Conservation (phyloP, 2,113 vertebrate species). For the Neomonachus schauinslandi region DNA sequence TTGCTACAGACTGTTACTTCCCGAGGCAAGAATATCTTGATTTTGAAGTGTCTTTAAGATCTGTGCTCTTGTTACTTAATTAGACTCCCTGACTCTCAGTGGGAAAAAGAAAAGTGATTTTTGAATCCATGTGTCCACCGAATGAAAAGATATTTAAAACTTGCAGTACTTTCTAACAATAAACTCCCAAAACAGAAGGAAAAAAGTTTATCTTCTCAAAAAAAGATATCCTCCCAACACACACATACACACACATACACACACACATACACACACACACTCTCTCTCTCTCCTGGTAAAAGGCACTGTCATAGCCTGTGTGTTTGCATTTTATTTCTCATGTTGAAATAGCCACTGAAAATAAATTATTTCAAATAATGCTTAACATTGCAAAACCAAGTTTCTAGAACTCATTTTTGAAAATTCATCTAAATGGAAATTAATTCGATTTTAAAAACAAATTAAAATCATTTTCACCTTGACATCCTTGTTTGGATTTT, state of each 20-base stretch:
- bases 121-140: not conserved
- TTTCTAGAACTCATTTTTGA: not conserved
- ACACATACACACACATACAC: not conserved
- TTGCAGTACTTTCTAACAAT: conserved; percentile 19
- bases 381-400: conserved; percentile 21
- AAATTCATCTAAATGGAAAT: conserved; percentile 46
- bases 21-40: not conserved
- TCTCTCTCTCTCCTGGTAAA: no score
- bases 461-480: conserved; percentile 2
- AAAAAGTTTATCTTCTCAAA: not conserved
- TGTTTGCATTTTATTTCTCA: not conserved
- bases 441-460: conserved; percentile 23
- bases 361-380: not conserved
- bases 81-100: not conserved
- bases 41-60: not conserved
- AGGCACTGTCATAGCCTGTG: not conserved
- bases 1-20: not conserved
- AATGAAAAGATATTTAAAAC: conserved; percentile 47
- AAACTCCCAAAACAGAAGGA: not conserved
- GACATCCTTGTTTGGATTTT: not conserved
- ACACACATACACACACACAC: not conserved
- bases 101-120: not conserved
- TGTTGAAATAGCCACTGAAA: conserved; percentile 15
- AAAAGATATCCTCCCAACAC: not conserved
- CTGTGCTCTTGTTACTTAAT: conserved; percentile 38